phyloP scores from a whole-genome alignment of 30 jellyfish, hydroid and myxozoan genomes.

The Chrysaora quinquecirrha region DNA sequence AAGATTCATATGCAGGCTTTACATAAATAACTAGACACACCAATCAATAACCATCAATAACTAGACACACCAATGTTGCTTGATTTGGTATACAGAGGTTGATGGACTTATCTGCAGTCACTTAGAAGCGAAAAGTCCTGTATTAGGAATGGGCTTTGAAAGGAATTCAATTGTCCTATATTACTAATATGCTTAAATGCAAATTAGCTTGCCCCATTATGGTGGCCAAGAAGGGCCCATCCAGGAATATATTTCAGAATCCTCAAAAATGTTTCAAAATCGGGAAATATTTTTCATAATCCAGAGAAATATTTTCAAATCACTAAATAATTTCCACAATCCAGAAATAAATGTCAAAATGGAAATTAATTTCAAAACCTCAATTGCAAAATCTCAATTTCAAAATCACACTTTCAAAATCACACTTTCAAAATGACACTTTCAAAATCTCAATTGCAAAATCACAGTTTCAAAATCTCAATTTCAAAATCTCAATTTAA shows the following conservation, averaged over 20 bases:
- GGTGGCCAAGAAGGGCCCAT: neutral
- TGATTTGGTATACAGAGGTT: constrained; percentile 12
- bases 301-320: neutral
- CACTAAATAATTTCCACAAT: neutral
- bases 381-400: too few species aligned
- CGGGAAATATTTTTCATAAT: neutral
- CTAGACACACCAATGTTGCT: constrained; percentile 35
- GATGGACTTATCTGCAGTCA: constrained; percentile 33
- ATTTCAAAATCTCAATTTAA: neutral
- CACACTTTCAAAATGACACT: too few species aligned
- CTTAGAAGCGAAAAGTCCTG: too few species aligned
- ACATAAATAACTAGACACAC: constrained; percentile 12
- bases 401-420: too few species aligned
- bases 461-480: neutral
- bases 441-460: too few species aligned
- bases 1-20: constrained; percentile 14
- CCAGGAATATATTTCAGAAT: neutral
- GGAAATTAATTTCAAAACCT: too few species aligned
- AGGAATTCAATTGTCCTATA: too few species aligned
- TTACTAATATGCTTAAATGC: too few species aligned
- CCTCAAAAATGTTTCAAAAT: neutral
- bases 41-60: constrained; percentile 32
- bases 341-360: neutral
- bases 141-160: neutral
- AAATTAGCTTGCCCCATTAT: too few species aligned